Evolutionary conservation across 2,797 vertebrate genomes (phyloP), one percentile per base, ranked within the genome.

Genomic region (Lagodon rhomboides): DNA sequence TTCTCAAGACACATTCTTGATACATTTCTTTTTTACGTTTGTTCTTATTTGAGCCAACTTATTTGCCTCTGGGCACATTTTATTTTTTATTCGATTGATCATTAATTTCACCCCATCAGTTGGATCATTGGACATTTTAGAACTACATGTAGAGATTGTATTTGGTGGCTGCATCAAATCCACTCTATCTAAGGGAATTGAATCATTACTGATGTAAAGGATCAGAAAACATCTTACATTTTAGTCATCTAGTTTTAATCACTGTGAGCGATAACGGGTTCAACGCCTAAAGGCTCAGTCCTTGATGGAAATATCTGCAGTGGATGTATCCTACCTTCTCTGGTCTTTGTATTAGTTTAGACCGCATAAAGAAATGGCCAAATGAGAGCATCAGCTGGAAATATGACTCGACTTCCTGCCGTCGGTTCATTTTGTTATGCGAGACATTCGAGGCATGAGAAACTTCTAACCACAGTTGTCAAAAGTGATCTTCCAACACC

Each of bases 391-490:
- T 34, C 30, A 0, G 0, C 65, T 27, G 20, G 47, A 75, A 65
- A 58, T 58, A 51, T 41, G 67, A 83, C 30, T 55, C 9, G 18
- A 77, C 34, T 80, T 69, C 41, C 59, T 73, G 34, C 13, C 23
- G 12, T 61, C 0, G n/a, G 46, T 59, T 56, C 1, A 9, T 64
- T 79, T 63, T 63, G 61, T 68, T 73, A 75, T 68, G 27, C 22
- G 2, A 75, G 41, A 55, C 46, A 78, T 75, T 55, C 23, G 3
- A 83, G 71, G 34, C 51, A 69, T 10, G 64, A 60, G 30, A 59
- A 58, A 51, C 47, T 4, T 49, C 3, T 46, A 44, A 63, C 75
- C 73, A 63, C 72, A 74, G 65, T 55, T 54, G 49, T 83, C 80
- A 68, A 3, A 67, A 51, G 49, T 49, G 11, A 2, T 82, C 73